Evolutionary conservation across 2,113 vertebrate genomes (phyloP).

Genomic region (Tetrao urogallus): DNA sequence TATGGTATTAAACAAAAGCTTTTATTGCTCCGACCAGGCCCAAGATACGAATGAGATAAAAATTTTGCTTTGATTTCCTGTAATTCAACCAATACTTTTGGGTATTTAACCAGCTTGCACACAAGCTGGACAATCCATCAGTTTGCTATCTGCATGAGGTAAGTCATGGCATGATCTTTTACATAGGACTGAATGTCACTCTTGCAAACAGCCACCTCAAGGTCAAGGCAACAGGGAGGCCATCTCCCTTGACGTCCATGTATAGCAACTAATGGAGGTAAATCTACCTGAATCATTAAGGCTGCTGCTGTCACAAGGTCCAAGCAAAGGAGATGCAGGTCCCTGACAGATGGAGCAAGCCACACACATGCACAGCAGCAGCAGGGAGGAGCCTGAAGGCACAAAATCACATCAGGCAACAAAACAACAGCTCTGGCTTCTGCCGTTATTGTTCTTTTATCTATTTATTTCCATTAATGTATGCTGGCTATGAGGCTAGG

Average conservation of each 20-base stretch:
- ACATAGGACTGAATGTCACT: not conserved
- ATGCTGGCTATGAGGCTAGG: not conserved
- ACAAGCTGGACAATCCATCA: not conserved
- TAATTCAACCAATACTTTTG: not conserved
- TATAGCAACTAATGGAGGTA: not conserved
- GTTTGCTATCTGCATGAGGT: not conserved
- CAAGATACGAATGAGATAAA: not conserved
- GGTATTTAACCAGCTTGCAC: not conserved
- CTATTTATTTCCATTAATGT: not conserved
- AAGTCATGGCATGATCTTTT: not conserved
- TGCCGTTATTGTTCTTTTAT: not conserved
- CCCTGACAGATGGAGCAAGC: not conserved
- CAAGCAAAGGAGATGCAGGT: not conserved
- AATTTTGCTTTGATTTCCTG: not conserved
- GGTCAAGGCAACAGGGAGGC: not conserved
- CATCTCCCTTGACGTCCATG: not conserved
- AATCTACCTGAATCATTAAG: not conserved
- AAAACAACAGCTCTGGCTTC: not conserved
- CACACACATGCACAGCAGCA: not conserved
- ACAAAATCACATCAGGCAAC: not conserved
- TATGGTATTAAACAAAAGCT: not conserved
- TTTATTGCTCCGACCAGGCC: not conserved
- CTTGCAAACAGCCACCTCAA: not conserved
- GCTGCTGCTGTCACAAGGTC: not conserved
- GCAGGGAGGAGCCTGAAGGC: not conserved